Base-by-base conservation (phyloP, 2,888 invertebrate genomes). In the Antheraea yamamai region DNA sequence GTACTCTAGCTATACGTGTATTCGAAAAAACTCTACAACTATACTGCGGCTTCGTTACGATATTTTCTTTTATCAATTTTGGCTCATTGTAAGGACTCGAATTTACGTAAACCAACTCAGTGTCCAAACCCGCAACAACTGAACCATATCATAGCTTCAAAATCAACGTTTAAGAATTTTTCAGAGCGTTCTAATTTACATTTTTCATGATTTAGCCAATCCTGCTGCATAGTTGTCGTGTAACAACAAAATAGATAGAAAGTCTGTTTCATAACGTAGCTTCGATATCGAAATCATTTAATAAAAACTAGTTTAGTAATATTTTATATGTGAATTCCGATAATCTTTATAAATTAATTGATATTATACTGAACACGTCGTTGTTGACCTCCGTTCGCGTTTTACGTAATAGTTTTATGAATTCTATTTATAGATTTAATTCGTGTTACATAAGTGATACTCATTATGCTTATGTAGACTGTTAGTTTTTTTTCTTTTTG, bases 371-470 rank as follows among this genome's bases (percentile, higher is more conserved):
- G 26, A 66, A 30, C 26, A 30, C 30, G 30, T 4, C 26, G 64
- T 16, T 2, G 61, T 12, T 61, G 61, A 61, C 23, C 61, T 23
- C 61, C 23, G 23, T 8, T 66, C 16, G 64, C 30, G 26, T 3
- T 30, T 26, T 30, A 66, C 30, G 26, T 30, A 66, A 66, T 74
- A 52, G 30, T 51, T 74, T 66, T 39, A 52, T 70, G 68, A 64
- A 74, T 74, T n/a, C 47, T 23, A 72, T 72, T 72, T 23, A 51
- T 72, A 39, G 47, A 72, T 26, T 18, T 39, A 71, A 71, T n/a
- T 72, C 10, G 23, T n/a, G 23, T 72, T 72, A 16, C 47, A 66
- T 26, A 66, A 66, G 72, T n/a, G 51, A 51, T 72, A 30, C 47
- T 2, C 18, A 20, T 12, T 72, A 52, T n/a, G 23, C 39, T 26